Conservation (phyloP, 2,113 vertebrate species). For the Alouatta palliata region DNA sequence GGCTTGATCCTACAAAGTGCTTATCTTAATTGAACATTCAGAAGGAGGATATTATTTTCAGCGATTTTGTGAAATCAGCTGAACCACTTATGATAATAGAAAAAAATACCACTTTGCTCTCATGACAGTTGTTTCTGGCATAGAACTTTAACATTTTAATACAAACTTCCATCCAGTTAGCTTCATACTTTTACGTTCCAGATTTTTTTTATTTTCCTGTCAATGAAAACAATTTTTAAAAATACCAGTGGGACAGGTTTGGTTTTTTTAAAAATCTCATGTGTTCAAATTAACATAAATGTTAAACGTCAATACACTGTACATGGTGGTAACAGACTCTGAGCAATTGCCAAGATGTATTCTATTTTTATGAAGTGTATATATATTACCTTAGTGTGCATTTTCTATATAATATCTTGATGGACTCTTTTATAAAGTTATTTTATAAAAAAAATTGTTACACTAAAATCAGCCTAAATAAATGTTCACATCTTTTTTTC, state of each 20-base stretch:
- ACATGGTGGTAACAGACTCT: slow-evolving; percentile 78
- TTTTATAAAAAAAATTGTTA: slow-evolving; percentile 76
- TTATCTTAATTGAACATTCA: slow-evolving; percentile 21
- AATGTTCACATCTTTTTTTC: slow-evolving; percentile 78
- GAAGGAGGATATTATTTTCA: slow-evolving; percentile 25
- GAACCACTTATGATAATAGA: neutral
- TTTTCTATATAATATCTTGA: slow-evolving; percentile 84
- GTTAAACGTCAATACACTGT: slow-evolving; percentile 87
- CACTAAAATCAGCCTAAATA: slow-evolving; percentile 82
- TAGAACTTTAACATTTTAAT: slow-evolving; percentile 54
- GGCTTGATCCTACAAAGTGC: neutral
- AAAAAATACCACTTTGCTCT: slow-evolving; percentile 51
- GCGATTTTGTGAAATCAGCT: slow-evolving; percentile 48
- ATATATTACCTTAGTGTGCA: slow-evolving; percentile 83
- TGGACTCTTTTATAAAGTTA: slow-evolving; percentile 80
- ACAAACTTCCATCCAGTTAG: slow-evolving; percentile 73
- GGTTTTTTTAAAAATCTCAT: slow-evolving; percentile 60
- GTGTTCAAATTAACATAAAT: slow-evolving; percentile 78
- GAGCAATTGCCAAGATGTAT: slow-evolving; percentile 92
- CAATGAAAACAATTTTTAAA: slow-evolving; percentile 10
- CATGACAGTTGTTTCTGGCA: slow-evolving; percentile 47
- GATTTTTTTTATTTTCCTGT: slow-evolving; percentile 7
- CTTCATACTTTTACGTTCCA: slow-evolving; percentile 63
- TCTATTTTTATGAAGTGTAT: slow-evolving; percentile 95
- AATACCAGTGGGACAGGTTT: slow-evolving; percentile 45